Percentiles rank a stretch among this genome's conserved stretches.
Evolutionary conservation across 2,797 vertebrate species (phyloP).

Genomic region (Xiphophorus birchmanni): DNA sequence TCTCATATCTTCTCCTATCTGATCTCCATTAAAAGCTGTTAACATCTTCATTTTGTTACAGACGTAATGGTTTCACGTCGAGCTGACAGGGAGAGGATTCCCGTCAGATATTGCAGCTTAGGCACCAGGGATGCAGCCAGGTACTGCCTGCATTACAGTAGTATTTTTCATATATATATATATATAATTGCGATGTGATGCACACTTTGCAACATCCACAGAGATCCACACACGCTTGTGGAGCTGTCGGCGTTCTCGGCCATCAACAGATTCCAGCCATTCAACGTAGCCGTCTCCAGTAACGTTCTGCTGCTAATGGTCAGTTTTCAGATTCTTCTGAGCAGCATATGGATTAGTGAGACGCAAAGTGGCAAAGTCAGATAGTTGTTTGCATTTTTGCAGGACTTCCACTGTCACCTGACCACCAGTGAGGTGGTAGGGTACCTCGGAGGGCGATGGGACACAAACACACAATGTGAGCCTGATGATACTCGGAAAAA

Average conservation of each 20-base stretch:
- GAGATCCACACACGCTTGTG: slow-evolving; percentile 93
- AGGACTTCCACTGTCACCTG: slow-evolving; percentile 98
- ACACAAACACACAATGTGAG: slow-evolving; percentile 93
- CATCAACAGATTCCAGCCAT: slow-evolving; percentile 97
- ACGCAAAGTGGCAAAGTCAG: neutral
- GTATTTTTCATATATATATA: neutral
- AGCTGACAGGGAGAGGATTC: slow-evolving; percentile 82
- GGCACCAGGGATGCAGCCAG: slow-evolving; percentile 90
- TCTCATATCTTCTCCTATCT: neutral
- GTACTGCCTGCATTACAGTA: slow-evolving; percentile 68
- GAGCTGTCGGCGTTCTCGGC: slow-evolving; percentile 92
- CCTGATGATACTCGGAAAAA: neutral
- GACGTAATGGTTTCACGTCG: slow-evolving; percentile 77
- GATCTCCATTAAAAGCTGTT: neutral
- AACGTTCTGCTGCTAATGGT: slow-evolving; percentile 95
- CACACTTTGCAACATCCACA: slow-evolving; percentile 59
- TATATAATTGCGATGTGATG: neutral
- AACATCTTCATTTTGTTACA: slow-evolving; percentile 47
- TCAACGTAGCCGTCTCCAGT: slow-evolving; percentile 95
- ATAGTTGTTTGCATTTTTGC: slow-evolving; percentile 5
- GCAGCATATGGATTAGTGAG: neutral
- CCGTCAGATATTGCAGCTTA: slow-evolving; percentile 89
- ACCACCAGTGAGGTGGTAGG: slow-evolving; percentile 95
- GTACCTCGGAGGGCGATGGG: slow-evolving; percentile 95
- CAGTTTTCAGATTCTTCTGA: slow-evolving; percentile 14